Evolutionary conservation across 2,113 vertebrate genomes (phyloP).

Genomic region (Ovibos moschatus): DNA sequence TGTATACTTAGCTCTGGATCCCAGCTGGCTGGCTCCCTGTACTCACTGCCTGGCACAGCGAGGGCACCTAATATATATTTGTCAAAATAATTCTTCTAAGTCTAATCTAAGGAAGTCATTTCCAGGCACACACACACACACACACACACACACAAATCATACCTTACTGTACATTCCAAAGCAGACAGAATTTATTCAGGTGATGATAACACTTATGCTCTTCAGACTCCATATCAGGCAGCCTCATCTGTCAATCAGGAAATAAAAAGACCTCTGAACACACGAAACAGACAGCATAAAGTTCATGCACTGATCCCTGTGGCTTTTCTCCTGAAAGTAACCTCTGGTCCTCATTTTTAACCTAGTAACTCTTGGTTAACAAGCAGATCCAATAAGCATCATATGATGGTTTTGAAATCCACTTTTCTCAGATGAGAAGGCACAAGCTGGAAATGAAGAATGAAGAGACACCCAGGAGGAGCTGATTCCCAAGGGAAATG

Average conservation of each 20-base stretch:
- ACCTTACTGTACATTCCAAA: conserved; percentile 1
- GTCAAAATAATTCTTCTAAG: neutral
- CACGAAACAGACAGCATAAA: neutral
- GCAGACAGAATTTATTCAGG: neutral
- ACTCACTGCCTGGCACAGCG: neutral
- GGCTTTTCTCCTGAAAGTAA: neutral
- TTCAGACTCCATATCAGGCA: neutral
- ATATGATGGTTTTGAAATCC: neutral
- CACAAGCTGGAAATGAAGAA: neutral
- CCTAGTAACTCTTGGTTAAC: neutral
- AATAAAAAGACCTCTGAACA: conserved; percentile 13
- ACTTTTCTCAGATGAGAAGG: neutral
- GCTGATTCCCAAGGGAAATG: neutral
- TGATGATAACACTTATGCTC: neutral
- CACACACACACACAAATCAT: neutral
- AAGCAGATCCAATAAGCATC: neutral
- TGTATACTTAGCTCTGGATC: neutral
- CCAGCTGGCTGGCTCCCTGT: neutral
- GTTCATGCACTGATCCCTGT: neutral
- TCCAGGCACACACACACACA: neutral
- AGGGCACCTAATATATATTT: neutral
- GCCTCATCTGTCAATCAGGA: conserved; percentile 62
- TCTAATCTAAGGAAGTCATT: neutral
- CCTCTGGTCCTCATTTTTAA: conserved; percentile 15
- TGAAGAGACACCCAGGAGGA: neutral